Evolutionary conservation across 2,797 vertebrate genomes (phyloP).

Genomic region (Helicolenus hilgendorfi): DNA sequence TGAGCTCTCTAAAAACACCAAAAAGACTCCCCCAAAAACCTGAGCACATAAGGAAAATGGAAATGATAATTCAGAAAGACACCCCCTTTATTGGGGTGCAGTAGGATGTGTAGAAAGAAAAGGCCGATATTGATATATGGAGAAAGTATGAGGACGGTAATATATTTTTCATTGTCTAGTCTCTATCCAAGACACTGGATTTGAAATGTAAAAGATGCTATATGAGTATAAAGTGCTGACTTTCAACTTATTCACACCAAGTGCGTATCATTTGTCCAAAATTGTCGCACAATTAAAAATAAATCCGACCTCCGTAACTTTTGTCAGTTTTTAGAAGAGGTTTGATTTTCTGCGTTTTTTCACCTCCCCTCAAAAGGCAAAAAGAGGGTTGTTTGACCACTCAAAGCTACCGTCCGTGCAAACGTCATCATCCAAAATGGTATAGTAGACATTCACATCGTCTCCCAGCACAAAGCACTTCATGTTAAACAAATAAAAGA

Average conservation of each 20-base stretch:
- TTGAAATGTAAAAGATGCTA: constrained; percentile 20
- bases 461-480: no score
- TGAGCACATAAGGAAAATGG: not conserved
- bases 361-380: no score
- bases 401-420: no score
- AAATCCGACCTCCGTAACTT: no score
- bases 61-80: constrained; percentile 8
- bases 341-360: no score
- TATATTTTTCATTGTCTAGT: constrained; percentile 10
- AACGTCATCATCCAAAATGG: no score
- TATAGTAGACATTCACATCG: no score
- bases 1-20: not conserved
- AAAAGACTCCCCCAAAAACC: not conserved
- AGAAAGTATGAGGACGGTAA: not conserved
- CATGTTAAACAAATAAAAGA: no score
- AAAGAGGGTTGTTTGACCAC: no score
- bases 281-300: no score
- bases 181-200: constrained; percentile 1
- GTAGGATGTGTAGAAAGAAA: not conserved
- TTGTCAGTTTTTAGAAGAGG: no score
- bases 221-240: constrained; percentile 1
- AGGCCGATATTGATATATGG: constrained; percentile 7
- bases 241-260: not conserved
- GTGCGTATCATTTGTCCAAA: no score
- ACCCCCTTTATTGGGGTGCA: not conserved